Evolutionary conservation across 2,797 vertebrate genomes (phyloP).

Genomic region (Aulostomus chinensis): DNA sequence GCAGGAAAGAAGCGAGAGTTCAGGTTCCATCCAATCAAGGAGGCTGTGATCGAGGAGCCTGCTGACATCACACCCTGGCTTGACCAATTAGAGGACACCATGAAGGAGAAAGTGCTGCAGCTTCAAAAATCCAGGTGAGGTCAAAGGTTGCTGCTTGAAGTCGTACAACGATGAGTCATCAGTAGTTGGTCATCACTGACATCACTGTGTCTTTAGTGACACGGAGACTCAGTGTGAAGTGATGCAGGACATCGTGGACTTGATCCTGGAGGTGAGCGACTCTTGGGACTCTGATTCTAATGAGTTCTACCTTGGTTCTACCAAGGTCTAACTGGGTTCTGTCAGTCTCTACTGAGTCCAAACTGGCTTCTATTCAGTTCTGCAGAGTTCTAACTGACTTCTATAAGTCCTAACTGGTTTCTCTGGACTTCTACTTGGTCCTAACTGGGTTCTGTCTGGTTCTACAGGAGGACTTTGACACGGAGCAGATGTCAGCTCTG

Average conservation of each 20-base stretch:
- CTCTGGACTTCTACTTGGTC: background rate
- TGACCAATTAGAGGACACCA: constrained; percentile 92
- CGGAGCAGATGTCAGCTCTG: constrained; percentile 90
- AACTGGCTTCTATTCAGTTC: no score
- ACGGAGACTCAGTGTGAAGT: constrained; percentile 95
- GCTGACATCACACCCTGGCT: constrained; percentile 94
- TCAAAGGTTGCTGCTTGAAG: background rate
- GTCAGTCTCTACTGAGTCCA: no score
- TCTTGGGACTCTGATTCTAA: no score
- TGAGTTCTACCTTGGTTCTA: no score
- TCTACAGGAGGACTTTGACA: constrained; percentile 98
- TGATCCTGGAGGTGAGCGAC: constrained; percentile 93
- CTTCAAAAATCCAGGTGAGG: constrained; percentile 93
- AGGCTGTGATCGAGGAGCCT: constrained; percentile 90
- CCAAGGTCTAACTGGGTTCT: no score
- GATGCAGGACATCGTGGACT: constrained; percentile 98
- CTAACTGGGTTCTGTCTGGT: no score
- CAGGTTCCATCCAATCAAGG: constrained; percentile 94
- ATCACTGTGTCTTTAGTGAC: constrained; percentile 75
- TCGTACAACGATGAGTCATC: background rate
- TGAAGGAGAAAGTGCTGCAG: constrained; percentile 92
- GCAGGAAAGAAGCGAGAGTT: constrained; percentile 95
- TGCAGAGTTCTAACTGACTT: no score
- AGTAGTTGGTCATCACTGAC: background rate
- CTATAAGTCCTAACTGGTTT: no score